phyloP scores from a whole-genome alignment of 1,140 invertebrate species.

The Pectinophora gossypiella region DNA sequence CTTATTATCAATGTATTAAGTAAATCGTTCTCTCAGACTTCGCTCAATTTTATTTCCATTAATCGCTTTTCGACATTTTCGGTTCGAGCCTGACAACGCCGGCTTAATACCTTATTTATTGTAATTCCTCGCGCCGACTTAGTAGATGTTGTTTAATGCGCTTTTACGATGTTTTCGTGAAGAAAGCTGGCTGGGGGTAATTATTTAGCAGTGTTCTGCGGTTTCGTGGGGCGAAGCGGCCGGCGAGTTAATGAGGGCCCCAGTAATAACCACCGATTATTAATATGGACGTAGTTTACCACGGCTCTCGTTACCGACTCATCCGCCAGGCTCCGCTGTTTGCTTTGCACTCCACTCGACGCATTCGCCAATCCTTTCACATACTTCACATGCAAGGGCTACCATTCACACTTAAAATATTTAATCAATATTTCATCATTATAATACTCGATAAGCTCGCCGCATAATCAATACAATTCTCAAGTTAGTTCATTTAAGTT shows the following conservation, averaged over 20 bases:
- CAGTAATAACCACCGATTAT: slow-evolving; percentile 60
- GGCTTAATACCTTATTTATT: slow-evolving; percentile 60
- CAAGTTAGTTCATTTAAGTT: background rate
- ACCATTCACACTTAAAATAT: no score
- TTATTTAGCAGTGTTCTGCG: slow-evolving; percentile 67
- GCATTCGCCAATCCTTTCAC: background rate
- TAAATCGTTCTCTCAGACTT: slow-evolving; percentile 52
- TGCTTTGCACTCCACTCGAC: slow-evolving; percentile 16
- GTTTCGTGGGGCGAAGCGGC: slow-evolving; percentile 49
- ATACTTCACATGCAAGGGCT: no score
- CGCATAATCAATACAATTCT: background rate
- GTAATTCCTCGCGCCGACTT: slow-evolving; percentile 46
- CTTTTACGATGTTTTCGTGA: slow-evolving; percentile 62
- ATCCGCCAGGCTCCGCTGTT: slow-evolving; percentile 18
- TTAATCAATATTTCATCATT: no score
- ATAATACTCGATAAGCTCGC: background rate
- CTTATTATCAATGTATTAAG: slow-evolving; percentile 67
- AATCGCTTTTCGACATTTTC: slow-evolving; percentile 59
- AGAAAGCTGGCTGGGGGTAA: slow-evolving; percentile 54
- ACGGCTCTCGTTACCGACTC: slow-evolving; percentile 42
- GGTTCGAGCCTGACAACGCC: slow-evolving; percentile 33
- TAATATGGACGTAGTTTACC: slow-evolving; percentile 55
- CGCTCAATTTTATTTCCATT: slow-evolving; percentile 58
- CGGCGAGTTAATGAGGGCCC: slow-evolving; percentile 51
- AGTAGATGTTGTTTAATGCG: slow-evolving; percentile 51